Evolutionary conservation across 2,797 vertebrate genomes (phyloP), one percentile per base, ranked within the genome.

Genomic region (Melanotaenia nigrans): DNA sequence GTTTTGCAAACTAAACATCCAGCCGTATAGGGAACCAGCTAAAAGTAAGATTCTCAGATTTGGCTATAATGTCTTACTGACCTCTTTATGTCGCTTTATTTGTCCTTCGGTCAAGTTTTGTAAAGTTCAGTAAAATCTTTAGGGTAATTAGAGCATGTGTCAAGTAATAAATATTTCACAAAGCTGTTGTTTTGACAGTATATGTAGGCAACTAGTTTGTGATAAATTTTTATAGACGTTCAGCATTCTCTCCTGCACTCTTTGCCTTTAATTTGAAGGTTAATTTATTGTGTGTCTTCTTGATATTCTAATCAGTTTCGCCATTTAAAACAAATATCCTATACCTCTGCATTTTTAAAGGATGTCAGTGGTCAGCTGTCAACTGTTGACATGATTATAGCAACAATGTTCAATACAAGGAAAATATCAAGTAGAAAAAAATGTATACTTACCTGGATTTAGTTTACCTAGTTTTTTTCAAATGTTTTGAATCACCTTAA

Each of bases 21-120:
- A 51, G 20, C 28, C 1, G 28, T 30, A 13, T 25, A 38, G 22
- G 35, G 36, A 72, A 33, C 51, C 12, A 30, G 10, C 8, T 20
- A 13, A 68, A 13, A 35, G 47, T 6, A 28, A 7, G n/a, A 25
- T 33, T 80, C 55, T 55, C 22, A 68, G 25, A 18, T 54, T 33
- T 38, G 5, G n/a, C 54, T 25, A 42, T 4, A 40, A 33, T 63
- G 60, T 65, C 35, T 71, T 58, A 58, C 24, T 72, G 13, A 66
- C 42, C 59, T 73, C 22, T 20, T 8, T 42, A 25, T 68, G 25
- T 64, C 58, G 67, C 40, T 61, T 63, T 49, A 61, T 56, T 47
- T 47, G 60, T 45, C 60, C 60, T 47, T 51, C 7, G 24, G 25
- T 20, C n/a, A 33, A 64, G 57, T 6, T 20, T n/a, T 38, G 13